Evolutionary conservation across 2,888 invertebrate genomes (phyloP).

Genomic region (Metallyticus violacea): DNA sequence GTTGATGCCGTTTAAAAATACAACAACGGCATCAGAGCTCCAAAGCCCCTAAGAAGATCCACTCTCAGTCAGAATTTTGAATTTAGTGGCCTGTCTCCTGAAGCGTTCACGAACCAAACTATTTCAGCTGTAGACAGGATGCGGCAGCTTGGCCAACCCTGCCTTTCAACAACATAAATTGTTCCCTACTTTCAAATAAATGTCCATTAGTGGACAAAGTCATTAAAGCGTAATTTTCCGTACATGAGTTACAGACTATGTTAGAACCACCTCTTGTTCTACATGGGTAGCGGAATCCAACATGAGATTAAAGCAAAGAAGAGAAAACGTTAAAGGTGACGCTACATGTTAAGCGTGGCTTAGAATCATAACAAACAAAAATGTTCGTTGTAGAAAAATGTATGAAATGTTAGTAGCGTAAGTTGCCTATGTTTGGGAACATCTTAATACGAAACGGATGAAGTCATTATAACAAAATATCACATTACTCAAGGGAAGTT

Average conservation of each 20-base stretch:
- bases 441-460: too few relatives aligned
- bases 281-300: not conserved
- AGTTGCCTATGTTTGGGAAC: too few relatives aligned
- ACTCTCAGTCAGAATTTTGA: too few relatives aligned
- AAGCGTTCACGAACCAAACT: too few relatives aligned
- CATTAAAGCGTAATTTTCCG: not conserved
- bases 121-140: too few relatives aligned
- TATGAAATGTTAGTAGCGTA: not conserved
- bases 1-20: too few relatives aligned
- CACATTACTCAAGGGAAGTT: too few relatives aligned
- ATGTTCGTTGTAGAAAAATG: too few relatives aligned
- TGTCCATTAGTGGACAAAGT: not conserved
- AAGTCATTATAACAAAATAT: too few relatives aligned
- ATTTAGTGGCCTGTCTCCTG: too few relatives aligned
- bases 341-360: not conserved
- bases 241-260: not conserved
- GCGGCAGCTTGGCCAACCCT: not conserved
- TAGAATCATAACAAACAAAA: not conserved
- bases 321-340: not conserved
- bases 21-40: too few relatives aligned
- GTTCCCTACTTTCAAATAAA: not conserved
- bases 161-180: not conserved
- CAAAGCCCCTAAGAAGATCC: too few relatives aligned
- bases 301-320: not conserved
- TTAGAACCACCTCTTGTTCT: not conserved